Conservation (phyloP, 2,113 vertebrate genomes). For the Lamprologus callipterus region DNA sequence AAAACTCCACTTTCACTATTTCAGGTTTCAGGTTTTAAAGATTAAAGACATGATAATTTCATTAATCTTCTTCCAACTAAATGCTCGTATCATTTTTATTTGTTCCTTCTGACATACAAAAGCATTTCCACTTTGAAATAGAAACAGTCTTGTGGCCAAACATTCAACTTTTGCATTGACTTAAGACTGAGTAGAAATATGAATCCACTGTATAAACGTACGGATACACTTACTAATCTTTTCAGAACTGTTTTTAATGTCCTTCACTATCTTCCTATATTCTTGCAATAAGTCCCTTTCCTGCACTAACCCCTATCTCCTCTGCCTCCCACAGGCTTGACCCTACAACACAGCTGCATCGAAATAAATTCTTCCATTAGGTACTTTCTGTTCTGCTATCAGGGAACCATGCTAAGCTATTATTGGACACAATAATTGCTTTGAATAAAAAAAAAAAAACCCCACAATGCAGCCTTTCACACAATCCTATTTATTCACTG, state of each 20-base stretch:
- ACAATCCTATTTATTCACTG: not conserved
- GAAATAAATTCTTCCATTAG: constrained; percentile 73
- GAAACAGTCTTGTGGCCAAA: not conserved
- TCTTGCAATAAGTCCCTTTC: not conserved
- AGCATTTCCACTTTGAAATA: not conserved
- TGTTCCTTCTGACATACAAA: not conserved
- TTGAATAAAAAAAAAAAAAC: constrained; percentile 58
- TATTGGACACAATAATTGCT: constrained; percentile 50
- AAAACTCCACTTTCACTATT: not conserved
- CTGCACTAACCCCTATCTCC: not conserved
- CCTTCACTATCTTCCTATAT: not conserved
- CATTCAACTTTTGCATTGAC: not conserved
- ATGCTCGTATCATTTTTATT: not conserved
- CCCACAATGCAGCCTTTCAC: not conserved
- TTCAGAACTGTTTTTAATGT: not conserved
- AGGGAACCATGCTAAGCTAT: constrained; percentile 39
- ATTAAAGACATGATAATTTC: not conserved
- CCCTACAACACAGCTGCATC: constrained; percentile 58
- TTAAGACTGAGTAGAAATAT: not conserved
- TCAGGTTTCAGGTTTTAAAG: not conserved
- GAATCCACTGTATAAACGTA: not conserved
- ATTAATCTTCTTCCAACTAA: not conserved
- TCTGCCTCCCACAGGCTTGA: not conserved
- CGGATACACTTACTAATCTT: not conserved
- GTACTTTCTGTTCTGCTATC: constrained; percentile 59